A percentile compares a stretch with the other conserved stretches of the same genome.
Evolutionary conservation across 2,113 vertebrate species (phyloP).

Genomic region (Piaya cayana): DNA sequence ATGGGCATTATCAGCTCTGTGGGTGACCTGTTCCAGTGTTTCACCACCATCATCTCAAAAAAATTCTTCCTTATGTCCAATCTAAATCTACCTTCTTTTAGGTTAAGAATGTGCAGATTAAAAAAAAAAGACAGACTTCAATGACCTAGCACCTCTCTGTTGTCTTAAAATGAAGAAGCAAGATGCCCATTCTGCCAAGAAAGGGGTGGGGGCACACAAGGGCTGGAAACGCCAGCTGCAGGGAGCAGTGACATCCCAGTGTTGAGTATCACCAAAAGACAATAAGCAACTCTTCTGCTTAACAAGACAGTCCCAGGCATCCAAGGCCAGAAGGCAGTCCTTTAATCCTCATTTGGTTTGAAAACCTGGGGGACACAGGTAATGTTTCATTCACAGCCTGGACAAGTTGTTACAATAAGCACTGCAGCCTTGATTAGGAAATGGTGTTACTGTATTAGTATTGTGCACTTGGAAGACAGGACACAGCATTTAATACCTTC

Average conservation of each 20-base stretch:
- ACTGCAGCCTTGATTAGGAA: neutral
- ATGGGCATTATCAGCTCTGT: neutral
- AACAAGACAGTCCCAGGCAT: fast-evolving
- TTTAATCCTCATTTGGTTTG: neutral
- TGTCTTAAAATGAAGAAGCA: neutral
- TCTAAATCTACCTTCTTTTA: neutral
- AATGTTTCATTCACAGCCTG: neutral
- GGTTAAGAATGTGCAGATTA: neutral
- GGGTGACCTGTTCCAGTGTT: neutral
- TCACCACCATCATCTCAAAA: neutral
- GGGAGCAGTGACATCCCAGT: fast-evolving
- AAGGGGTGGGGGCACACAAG: neutral
- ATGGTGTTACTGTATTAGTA: neutral
- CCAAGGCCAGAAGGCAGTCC: neutral
- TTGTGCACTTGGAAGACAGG: neutral
- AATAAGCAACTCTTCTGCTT: neutral
- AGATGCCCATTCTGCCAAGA: fast-evolving
- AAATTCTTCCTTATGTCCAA: too few species aligned
- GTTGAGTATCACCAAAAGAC: neutral
- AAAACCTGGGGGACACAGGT: neutral
- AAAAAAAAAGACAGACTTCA: too few species aligned
- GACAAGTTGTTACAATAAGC: neutral
- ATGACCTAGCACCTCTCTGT: neutral
- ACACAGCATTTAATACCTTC: neutral
- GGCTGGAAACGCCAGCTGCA: neutral